These are phyloP conservation scores for Sphecodes monilicornis DNA, from an alignment of 2,888 invertebrate species.

Conservation along the genomic window DNA sequence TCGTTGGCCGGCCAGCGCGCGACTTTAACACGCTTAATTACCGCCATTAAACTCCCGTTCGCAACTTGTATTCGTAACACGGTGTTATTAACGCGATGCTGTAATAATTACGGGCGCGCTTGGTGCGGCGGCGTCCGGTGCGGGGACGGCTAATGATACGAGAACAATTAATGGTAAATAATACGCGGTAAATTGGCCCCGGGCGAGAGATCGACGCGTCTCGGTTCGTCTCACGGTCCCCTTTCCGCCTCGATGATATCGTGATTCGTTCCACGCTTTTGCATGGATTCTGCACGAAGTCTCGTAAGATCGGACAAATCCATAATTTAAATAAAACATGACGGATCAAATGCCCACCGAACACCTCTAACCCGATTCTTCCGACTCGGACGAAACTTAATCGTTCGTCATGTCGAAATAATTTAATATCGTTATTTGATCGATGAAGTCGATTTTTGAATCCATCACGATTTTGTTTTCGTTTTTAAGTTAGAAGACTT, in stretches of 20 bases:
- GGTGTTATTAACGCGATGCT: constrained; percentile 45
- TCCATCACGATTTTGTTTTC: too few species aligned
- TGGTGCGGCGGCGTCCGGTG: neutral
- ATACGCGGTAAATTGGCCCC: constrained; percentile 10
- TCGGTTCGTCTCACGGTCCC: constrained; percentile 5
- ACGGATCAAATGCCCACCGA: neutral
- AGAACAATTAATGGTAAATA: constrained; percentile 43
- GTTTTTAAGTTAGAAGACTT: too few species aligned
- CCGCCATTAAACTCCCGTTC: constrained; percentile 47
- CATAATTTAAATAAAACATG: constrained; percentile 12
- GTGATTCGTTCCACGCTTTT: neutral
- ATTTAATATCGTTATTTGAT: neutral
- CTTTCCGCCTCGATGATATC: neutral
- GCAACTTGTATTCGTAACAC: constrained; percentile 44
- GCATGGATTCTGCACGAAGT: neutral
- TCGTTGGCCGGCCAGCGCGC: constrained; percentile 38
- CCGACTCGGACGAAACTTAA: neutral
- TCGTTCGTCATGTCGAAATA: neutral
- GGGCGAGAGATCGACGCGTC: constrained; percentile 6
- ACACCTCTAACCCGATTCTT: neutral
- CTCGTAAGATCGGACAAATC: neutral
- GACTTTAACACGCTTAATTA: constrained; percentile 49
- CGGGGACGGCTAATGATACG: constrained; percentile 33
- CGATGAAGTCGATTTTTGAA: neutral
- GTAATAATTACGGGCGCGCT: constrained; percentile 39